phyloP scores from a whole-genome alignment of 1,140 invertebrate species.

The Aphaenogaster rudis region DNA sequence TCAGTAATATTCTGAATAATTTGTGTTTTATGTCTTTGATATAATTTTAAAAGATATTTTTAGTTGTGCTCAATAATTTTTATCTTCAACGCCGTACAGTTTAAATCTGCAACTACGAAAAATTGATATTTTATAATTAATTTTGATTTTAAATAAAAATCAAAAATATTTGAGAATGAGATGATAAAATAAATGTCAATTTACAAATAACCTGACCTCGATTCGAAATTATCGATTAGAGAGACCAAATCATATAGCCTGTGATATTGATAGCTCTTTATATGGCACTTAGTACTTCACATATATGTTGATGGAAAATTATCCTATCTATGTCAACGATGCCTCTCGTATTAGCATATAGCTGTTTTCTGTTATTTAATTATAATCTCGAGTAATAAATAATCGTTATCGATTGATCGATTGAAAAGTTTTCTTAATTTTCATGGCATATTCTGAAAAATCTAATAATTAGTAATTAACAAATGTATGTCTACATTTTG shows the following conservation, averaged over 20 bases:
- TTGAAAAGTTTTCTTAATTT: background rate
- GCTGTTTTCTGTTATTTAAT: background rate
- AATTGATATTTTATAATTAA: background rate
- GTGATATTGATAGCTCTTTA: background rate
- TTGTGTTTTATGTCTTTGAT: background rate
- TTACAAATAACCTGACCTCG: background rate
- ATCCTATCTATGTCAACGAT: background rate
- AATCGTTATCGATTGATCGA: background rate
- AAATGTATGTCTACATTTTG: background rate
- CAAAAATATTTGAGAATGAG: background rate
- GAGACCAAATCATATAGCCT: background rate
- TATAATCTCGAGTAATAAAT: background rate
- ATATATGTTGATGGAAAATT: background rate
- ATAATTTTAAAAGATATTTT: background rate
- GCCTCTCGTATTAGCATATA: background rate
- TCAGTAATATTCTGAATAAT: background rate
- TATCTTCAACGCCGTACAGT: background rate
- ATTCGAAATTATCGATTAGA: background rate
- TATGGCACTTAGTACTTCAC: background rate
- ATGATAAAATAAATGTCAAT: background rate
- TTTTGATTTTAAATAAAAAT: slow-evolving; percentile 1
- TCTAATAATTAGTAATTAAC: background rate
- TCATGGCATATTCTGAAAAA: background rate
- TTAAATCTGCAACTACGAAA: background rate
- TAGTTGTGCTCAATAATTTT: background rate